Conservation (phyloP, 2,113 vertebrate genomes). For the Pseudopodoces humilis region DNA sequence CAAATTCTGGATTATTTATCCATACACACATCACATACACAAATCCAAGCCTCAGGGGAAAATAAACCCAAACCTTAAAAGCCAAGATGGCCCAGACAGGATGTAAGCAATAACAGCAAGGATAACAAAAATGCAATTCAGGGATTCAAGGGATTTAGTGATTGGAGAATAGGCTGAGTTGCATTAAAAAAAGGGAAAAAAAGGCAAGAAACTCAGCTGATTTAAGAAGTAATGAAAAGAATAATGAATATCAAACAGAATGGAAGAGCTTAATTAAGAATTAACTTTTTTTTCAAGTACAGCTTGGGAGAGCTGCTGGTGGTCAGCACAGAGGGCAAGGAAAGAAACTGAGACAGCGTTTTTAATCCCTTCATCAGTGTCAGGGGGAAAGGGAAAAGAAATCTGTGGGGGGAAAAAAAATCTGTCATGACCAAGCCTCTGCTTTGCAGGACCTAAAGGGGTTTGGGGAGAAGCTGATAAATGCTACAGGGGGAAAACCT, state of each 20-base stretch:
- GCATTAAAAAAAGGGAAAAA: background rate
- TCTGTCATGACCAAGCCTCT: fast-evolving
- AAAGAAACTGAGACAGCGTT: background rate
- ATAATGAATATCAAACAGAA: constrained; percentile 5
- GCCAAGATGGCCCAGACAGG: background rate
- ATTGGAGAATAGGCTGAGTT: background rate
- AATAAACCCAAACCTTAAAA: background rate
- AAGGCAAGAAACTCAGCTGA: background rate
- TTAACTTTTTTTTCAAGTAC: background rate
- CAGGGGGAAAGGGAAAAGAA: background rate
- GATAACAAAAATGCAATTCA: constrained; percentile 6
- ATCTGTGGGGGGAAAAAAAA: background rate
- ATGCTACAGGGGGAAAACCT: fast-evolving
- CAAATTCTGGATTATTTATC: background rate
- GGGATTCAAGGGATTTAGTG: background rate
- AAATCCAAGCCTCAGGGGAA: background rate
- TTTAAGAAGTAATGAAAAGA: background rate
- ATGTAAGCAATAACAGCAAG: background rate
- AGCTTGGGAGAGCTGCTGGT: background rate
- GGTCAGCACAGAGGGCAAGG: background rate
- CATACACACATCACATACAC: background rate
- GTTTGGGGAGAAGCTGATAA: background rate
- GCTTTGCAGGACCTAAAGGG: fast-evolving
- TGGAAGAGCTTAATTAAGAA: constrained; percentile 6
- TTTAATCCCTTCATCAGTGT: background rate